These are phyloP conservation scores for Taurulus bubalis DNA, from an alignment of 2,113 vertebrate species.

Conservation along the genomic window DNA sequence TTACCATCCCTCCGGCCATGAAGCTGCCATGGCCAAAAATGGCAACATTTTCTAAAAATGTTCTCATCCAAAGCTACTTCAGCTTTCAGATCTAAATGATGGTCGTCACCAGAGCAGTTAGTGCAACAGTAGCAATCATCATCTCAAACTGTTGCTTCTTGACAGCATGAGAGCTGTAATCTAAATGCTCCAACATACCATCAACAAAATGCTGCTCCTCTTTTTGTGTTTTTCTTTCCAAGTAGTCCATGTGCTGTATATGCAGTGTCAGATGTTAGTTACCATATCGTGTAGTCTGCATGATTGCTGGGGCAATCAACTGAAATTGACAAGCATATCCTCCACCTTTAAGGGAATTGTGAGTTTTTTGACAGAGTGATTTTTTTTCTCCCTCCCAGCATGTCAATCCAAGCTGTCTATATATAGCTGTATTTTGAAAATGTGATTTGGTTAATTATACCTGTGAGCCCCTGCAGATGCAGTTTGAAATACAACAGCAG, in stretches of 20 bases:
- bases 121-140: neutral
- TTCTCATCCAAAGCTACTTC: neutral
- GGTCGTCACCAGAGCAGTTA: neutral
- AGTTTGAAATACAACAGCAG: neutral
- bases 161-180: slow-evolving; percentile 5
- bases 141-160: neutral
- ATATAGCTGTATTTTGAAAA: neutral
- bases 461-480: neutral
- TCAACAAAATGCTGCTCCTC: neutral
- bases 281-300: neutral
- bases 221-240: neutral
- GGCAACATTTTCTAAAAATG: neutral
- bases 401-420: slow-evolving; percentile 11
- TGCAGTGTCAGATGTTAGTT: slow-evolving; percentile 19
- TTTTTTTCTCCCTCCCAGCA: neutral
- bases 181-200: neutral
- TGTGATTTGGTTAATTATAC: neutral
- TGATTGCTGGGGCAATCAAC: slow-evolving; percentile 16
- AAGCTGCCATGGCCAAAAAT: neutral
- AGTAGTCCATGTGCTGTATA: neutral
- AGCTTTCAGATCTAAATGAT: neutral
- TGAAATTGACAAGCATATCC: slow-evolving; percentile 5
- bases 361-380: neutral
- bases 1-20: neutral
- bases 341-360: neutral